phyloP scores from a whole-genome alignment of 2,888 invertebrate genomes.

The Brachycybe producta region DNA sequence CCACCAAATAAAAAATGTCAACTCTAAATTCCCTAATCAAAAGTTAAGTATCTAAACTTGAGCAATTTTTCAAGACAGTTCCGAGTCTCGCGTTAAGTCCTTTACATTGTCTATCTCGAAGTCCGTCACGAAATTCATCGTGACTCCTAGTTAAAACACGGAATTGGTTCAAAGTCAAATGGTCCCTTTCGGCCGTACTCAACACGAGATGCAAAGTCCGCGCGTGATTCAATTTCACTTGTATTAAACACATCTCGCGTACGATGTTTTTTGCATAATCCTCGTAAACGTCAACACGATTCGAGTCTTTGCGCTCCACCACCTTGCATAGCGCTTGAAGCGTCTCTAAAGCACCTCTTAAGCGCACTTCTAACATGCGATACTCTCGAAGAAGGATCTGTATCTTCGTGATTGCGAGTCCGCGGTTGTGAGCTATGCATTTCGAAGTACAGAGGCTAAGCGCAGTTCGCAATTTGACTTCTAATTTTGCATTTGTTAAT shows the following conservation, averaged over 20 bases:
- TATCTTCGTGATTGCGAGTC: conserved; percentile 2
- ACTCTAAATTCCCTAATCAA: not conserved
- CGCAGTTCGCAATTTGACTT: not conserved
- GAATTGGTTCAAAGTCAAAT: not conserved
- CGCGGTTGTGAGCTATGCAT: conserved; percentile 5
- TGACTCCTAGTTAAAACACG: not conserved
- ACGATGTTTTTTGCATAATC: conserved; percentile 1
- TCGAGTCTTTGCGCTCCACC: not conserved
- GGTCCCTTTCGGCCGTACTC: not conserved
- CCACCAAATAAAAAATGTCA: not conserved
- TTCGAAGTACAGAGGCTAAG: conserved; percentile 1
- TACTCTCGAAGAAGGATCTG: not conserved
- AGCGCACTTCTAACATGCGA: not conserved
- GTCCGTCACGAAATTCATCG: not conserved
- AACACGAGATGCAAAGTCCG: conserved; percentile 5
- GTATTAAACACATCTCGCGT: not conserved
- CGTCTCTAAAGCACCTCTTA: not conserved
- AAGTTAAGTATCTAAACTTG: not conserved
- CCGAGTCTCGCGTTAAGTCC: not conserved
- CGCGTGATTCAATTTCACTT: not conserved
- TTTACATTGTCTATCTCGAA: not conserved
- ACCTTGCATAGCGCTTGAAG: not conserved
- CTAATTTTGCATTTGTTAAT: conserved; percentile 42
- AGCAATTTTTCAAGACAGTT: not conserved
- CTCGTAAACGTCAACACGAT: not conserved